phyloP scores from a whole-genome alignment of 2,113 vertebrate species.

The Salvelinus namaycush region DNA sequence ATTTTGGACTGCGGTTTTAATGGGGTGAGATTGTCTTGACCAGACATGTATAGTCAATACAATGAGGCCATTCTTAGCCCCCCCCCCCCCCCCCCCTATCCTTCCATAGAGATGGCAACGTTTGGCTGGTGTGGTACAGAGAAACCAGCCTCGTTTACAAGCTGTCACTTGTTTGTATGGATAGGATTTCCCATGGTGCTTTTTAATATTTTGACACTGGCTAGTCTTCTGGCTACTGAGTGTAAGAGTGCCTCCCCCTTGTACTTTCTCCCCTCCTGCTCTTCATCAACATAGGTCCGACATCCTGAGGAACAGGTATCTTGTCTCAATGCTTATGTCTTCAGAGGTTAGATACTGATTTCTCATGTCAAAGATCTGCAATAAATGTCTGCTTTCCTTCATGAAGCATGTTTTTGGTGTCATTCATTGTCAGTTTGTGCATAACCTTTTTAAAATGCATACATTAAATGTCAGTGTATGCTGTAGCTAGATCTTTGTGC shows the following conservation, averaged over 20 bases:
- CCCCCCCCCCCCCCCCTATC: constrained; percentile 47
- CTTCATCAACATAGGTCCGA: constrained; percentile 35
- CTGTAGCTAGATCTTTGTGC: too few relatives aligned
- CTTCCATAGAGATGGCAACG: constrained; percentile 60
- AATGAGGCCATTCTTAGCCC: constrained; percentile 39
- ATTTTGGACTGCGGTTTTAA: constrained; percentile 14
- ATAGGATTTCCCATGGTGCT: constrained; percentile 30
- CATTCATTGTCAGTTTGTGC: neutral
- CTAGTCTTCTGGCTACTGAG: constrained; percentile 70
- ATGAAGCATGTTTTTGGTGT: constrained; percentile 11
- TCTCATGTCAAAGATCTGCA: constrained; percentile 57
- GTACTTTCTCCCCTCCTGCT: constrained; percentile 19
- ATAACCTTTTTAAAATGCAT: too few relatives aligned
- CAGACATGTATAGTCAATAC: constrained; percentile 29
- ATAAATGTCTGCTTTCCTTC: constrained; percentile 62
- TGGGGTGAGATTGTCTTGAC: constrained; percentile 48
- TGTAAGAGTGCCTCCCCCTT: constrained; percentile 77
- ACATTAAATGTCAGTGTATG: too few relatives aligned
- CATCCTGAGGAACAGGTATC: constrained; percentile 60
- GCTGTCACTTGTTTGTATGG: constrained; percentile 53
- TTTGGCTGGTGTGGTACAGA: constrained; percentile 96
- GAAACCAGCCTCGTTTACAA: constrained; percentile 94
- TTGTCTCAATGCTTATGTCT: constrained; percentile 59
- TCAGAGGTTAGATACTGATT: constrained; percentile 44
- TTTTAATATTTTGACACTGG: constrained; percentile 36